Evolutionary conservation across 2,113 vertebrate species (phyloP), one percentile per base, ranked within the genome.

Genomic region (Cygnus buccinator): DNA sequence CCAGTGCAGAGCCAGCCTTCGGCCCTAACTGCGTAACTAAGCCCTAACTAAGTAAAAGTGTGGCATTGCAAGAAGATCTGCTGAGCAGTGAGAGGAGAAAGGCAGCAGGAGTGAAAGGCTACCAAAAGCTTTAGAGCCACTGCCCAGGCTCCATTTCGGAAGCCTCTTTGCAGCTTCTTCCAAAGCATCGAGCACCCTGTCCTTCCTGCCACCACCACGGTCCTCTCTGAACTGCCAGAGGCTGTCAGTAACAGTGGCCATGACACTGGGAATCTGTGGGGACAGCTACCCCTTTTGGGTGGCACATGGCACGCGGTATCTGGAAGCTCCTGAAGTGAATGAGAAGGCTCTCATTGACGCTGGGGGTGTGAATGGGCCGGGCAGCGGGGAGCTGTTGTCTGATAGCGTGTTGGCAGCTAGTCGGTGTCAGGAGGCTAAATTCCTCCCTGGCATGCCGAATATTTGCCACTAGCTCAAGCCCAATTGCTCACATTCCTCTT

Each of bases 401-500:
- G 72, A 46, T 18, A 68, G 39, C 3, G 2, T 13, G 57, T 28
- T 5, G 3, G 71, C 89, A 90, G 88, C 88, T 57, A 7, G 75
- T 4, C 5, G 71, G 80, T 66, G 76, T 58, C 81, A 41, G 5
- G 18, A 17, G 10, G 81, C 84, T 62, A 31, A 89, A 95, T 95
- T 96, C 95, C 87, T 94, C 66, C 70, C 84, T 5, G 0, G 57
- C 72, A 74, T 1, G 3, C 68, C 87, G 68, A 46, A 25, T 78
- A 33, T 76, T 95, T 94, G 68, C 80, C 73, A 37, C 87, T 17
- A 67, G 86, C 81, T 93, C 89, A 39, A 73, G 23, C 31, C 57
- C 77, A 39, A 86, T 95, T 16, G 20, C 90, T 93, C 73, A 22
- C 95, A 97, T 96, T 97, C 96, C 94, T 92, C 25, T 39, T 87